A percentile compares a stretch with the other conserved stretches of the same genome.
Conservation (phyloP, 2,113 vertebrate species). For the Oxyruncus cristatus region DNA sequence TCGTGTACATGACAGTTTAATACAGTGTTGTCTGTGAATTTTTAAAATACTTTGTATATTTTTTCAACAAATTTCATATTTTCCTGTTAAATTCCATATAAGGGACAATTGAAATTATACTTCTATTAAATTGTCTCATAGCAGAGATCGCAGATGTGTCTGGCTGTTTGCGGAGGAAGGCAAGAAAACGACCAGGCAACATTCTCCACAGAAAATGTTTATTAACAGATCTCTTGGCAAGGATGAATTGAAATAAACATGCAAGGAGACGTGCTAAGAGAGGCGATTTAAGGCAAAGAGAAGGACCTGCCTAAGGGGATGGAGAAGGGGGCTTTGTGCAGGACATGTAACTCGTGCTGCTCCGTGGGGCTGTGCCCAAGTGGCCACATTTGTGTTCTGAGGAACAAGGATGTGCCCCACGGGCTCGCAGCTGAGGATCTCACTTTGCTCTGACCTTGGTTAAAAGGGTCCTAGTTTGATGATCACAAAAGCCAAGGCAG, state of each 20-base stretch:
- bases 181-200: background rate
- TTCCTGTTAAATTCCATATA: background rate
- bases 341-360: too few relatives aligned
- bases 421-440: background rate
- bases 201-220: background rate
- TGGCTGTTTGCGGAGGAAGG: background rate
- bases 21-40: background rate
- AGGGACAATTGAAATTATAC: background rate
- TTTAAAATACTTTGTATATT: background rate
- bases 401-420: background rate
- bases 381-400: background rate
- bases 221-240: background rate
- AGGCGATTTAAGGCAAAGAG: background rate
- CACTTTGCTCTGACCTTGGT: background rate
- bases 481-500: background rate
- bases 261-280: background rate
- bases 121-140: background rate
- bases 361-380: fast-evolving
- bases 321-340: background rate
- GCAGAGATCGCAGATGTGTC: background rate
- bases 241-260: background rate
- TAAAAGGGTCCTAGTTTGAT: too few relatives aligned
- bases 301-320: background rate
- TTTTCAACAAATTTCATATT: background rate
- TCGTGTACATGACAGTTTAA: fast-evolving